These are phyloP conservation scores for Addax nasomaculatus DNA, from an alignment of 2,113 vertebrate genomes.

Conservation along the genomic window DNA sequence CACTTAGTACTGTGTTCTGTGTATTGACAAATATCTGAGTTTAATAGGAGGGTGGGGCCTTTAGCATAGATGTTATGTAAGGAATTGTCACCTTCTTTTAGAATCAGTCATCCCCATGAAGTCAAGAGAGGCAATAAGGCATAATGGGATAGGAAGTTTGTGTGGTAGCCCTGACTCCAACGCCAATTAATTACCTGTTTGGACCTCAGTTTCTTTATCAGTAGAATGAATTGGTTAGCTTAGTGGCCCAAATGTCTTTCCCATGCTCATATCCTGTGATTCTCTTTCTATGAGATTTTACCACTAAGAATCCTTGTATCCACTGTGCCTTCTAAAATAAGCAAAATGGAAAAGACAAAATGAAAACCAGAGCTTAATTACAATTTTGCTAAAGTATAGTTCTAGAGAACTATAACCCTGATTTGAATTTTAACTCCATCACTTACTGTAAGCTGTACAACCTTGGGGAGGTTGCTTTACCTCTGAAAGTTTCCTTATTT, in stretches of 20 bases:
- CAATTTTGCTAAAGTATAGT: neutral
- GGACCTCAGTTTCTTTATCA: neutral
- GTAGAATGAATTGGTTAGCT: neutral
- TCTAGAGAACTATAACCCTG: slow-evolving; percentile 47
- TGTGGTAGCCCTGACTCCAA: neutral
- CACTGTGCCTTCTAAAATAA: neutral
- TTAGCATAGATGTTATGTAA: slow-evolving; percentile 1
- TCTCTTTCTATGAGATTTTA: neutral
- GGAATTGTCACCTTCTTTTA: slow-evolving; percentile 1
- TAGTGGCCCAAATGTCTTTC: neutral
- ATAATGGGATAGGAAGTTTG: slow-evolving; percentile 27
- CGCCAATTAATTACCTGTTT: neutral
- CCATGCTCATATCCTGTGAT: neutral
- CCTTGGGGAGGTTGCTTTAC: neutral
- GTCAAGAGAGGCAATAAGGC: neutral
- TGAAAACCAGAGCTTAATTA: neutral
- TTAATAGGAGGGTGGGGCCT: slow-evolving; percentile 31
- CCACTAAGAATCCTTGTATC: neutral
- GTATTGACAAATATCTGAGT: neutral
- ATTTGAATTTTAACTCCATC: slow-evolving; percentile 19
- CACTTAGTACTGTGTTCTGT: neutral
- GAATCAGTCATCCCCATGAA: slow-evolving; percentile 9
- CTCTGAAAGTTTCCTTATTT: slow-evolving; percentile 37
- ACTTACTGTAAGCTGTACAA: neutral
- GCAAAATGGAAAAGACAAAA: neutral